Evolutionary conservation across 2,888 invertebrate genomes (phyloP), one percentile per base, ranked within the genome.

Genomic region (Crioceris asparagi): DNA sequence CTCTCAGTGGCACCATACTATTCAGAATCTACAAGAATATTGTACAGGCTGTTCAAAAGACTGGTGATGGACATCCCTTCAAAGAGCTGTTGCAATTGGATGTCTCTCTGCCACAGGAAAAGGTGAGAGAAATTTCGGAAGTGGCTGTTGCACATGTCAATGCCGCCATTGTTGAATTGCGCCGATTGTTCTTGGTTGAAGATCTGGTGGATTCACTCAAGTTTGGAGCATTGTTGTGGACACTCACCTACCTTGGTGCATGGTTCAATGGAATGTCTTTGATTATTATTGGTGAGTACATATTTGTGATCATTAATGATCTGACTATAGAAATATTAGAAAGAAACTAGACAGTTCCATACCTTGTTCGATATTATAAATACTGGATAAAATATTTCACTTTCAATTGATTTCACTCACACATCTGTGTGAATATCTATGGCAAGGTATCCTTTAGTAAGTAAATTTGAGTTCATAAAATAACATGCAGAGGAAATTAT

Each of bases 241-340:
- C 86, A 59, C 77, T 97, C 68, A 97, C 97, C 44, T 97, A 96
- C 68, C 75, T 97, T 59, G 97, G 97, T 60, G 83, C 93, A 57
- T 96, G 93, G 88, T 96, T 98, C 76, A 97, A 97, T 69, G 97
- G 96, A 67, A 88, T 97, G 83, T 94, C 96, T 54, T 80, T 98
- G 56, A 81, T 97, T 62, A 93, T 96, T 62, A 78, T 97, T 61
- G 86, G 94, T 92, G 64, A 68, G 74, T 59, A 27, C 21, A 21
- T n/a, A n/a, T n/a, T n/a, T n/a, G n/a, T n/a, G n/a, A n/a, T n/a
- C n/a, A n/a, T n/a, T n/a, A n/a, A n/a, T n/a, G n/a, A n/a, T n/a
- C n/a, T n/a, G n/a, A n/a, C n/a, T n/a, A n/a, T n/a, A n/a, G n/a
- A n/a, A n/a, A n/a, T n/a, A n/a, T n/a, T n/a, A n/a, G n/a, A n/a